Evolutionary conservation across 2,888 invertebrate genomes (phyloP).

Genomic region (Bombylius major): DNA sequence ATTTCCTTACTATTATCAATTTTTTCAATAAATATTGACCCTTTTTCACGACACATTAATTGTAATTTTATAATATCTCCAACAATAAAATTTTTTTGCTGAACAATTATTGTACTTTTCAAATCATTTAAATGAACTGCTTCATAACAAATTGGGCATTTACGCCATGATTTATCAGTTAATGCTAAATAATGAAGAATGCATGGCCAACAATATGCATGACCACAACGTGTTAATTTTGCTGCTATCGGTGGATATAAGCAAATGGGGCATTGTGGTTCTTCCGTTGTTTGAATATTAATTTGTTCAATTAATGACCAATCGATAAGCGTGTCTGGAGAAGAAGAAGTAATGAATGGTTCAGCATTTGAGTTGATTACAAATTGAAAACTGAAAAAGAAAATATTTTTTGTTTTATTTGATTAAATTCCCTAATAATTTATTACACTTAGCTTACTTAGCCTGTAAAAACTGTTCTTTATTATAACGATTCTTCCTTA

Average conservation of each 20-base stretch:
- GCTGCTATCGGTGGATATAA: slow-evolving; percentile 74
- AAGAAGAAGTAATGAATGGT: slow-evolving; percentile 48
- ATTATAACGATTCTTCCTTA: slow-evolving; percentile 59
- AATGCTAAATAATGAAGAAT: slow-evolving; percentile 82
- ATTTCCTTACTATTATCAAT: slow-evolving; percentile 23
- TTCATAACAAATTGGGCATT: slow-evolving; percentile 89
- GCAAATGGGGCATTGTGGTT: slow-evolving; percentile 82
- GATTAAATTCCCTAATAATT: too few relatives aligned
- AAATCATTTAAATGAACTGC: slow-evolving; percentile 66
- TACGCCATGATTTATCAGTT: slow-evolving; percentile 67
- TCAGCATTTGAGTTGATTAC: slow-evolving; percentile 73
- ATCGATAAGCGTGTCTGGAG: slow-evolving; percentile 81
- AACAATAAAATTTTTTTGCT: slow-evolving; percentile 31
- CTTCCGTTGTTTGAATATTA: slow-evolving; percentile 52
- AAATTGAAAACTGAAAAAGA: slow-evolving; percentile 74
- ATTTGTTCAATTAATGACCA: slow-evolving; percentile 92
- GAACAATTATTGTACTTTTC: slow-evolving; percentile 51
- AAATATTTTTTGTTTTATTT: neutral
- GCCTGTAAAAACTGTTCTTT: slow-evolving; percentile 92
- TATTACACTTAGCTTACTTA: slow-evolving; percentile 49
- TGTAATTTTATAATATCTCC: slow-evolving; percentile 65
- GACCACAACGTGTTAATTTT: slow-evolving; percentile 88
- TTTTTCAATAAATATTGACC: slow-evolving; percentile 35
- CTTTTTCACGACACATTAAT: slow-evolving; percentile 72
- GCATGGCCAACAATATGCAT: slow-evolving; percentile 94